Conservation (phyloP, 2,888 invertebrate species). For the Periphyllus acericola region DNA sequence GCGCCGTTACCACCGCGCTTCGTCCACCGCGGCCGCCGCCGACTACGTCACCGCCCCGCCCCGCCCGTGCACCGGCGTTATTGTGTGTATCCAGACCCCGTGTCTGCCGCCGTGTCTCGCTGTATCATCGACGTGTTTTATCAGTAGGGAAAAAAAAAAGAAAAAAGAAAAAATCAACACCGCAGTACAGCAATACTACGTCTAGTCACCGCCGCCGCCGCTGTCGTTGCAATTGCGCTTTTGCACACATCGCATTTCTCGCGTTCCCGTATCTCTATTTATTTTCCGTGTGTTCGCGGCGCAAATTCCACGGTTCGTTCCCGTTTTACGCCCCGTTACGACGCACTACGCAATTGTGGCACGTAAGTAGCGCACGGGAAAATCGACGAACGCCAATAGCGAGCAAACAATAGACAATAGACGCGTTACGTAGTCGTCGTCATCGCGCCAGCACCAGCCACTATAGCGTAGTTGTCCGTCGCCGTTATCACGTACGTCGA, state of each 20-base stretch:
- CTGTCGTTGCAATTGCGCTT: not conserved
- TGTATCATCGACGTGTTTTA: not conserved
- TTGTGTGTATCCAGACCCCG: not conserved
- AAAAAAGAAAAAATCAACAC: not conserved
- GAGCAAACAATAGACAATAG: no score
- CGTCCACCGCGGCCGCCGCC: not conserved
- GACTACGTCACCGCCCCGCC: not conserved
- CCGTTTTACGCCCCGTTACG: not conserved
- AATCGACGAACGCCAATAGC: not conserved
- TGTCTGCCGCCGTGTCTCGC: slow-evolving; percentile 5
- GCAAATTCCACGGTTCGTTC: not conserved
- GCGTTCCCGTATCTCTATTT: not conserved
- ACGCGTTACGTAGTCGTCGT: no score
- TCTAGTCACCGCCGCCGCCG: not conserved
- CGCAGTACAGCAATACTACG: not conserved
- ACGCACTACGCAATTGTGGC: not conserved
- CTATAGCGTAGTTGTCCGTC: not conserved
- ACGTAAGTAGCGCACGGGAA: not conserved
- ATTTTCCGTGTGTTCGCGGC: not conserved
- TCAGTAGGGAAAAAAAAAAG: not conserved
- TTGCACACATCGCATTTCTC: not conserved
- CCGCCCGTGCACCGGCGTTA: not conserved
- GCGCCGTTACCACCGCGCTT: not conserved
- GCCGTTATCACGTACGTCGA: not conserved
- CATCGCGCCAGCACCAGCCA: not conserved